Evolutionary conservation across 2,888 invertebrate genomes (phyloP).

Genomic region (Geophilus truncorum): DNA sequence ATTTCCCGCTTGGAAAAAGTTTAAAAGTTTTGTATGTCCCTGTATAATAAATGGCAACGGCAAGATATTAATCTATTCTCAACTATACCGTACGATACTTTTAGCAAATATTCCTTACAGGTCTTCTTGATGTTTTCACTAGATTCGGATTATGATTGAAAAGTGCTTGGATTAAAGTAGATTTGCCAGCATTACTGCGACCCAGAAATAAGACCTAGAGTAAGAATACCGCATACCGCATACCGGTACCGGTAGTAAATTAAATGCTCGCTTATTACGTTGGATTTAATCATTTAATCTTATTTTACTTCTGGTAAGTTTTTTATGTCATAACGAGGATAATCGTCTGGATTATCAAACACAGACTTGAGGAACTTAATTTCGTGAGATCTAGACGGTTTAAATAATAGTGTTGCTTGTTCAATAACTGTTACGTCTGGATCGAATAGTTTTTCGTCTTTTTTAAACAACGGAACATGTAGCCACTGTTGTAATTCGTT

Average conservation of each 20-base stretch:
- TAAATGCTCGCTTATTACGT: not conserved
- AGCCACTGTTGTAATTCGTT: not conserved
- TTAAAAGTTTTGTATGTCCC: constrained; percentile 46
- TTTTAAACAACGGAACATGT: not conserved
- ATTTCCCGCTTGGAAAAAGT: constrained; percentile 45
- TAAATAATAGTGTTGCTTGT: not conserved
- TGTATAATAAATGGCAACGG: constrained; percentile 35
- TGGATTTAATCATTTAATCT: not conserved
- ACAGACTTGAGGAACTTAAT: not conserved
- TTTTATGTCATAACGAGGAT: not conserved
- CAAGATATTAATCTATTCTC: too few species aligned
- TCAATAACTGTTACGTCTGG: not conserved
- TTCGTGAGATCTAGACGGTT: not conserved
- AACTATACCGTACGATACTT: too few species aligned
- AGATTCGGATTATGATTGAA: constrained; percentile 41
- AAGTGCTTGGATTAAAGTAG: constrained; percentile 45
- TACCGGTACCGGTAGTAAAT: too few species aligned
- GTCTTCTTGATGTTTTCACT: constrained; percentile 43
- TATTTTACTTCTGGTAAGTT: not conserved
- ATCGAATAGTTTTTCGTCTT: not conserved
- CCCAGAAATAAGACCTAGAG: constrained; percentile 48
- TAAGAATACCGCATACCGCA: too few species aligned
- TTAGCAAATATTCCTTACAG: constrained; percentile 44
- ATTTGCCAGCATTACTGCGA: constrained; percentile 48
- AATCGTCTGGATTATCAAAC: not conserved